phyloP scores from a whole-genome alignment of 2,113 vertebrate species.

The Hymenochirus boettgeri region DNA sequence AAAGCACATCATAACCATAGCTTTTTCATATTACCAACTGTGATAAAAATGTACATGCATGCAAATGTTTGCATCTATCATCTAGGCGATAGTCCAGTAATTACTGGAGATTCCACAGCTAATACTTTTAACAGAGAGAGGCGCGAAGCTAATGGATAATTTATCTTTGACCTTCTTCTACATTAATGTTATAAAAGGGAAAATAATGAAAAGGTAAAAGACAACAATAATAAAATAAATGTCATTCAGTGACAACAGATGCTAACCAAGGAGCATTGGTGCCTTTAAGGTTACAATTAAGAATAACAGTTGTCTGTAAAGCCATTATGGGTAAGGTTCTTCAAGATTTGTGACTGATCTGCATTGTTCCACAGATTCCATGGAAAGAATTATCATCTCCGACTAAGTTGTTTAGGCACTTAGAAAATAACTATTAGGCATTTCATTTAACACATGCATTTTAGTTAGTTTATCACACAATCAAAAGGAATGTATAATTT shows the following conservation, averaged over 20 bases:
- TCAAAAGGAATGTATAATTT: background rate
- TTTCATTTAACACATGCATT: background rate
- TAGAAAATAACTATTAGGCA: background rate
- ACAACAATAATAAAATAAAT: background rate
- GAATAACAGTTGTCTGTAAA: background rate
- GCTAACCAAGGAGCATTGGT: background rate
- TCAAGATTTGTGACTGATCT: background rate
- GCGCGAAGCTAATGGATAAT: background rate
- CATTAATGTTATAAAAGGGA: background rate
- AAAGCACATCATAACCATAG: constrained; percentile 47
- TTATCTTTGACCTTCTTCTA: background rate
- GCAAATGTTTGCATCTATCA: no score
- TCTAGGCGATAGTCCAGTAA: background rate
- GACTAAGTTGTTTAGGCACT: background rate
- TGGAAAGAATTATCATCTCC: background rate
- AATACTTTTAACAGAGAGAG: no score
- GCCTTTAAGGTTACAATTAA: background rate
- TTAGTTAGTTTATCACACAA: background rate
- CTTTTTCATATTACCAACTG: background rate
- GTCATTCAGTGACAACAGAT: background rate
- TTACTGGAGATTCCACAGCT: background rate
- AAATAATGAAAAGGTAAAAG: background rate
- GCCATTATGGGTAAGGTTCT: background rate
- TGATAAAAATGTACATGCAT: background rate
- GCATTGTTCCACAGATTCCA: background rate